Percentiles rank a stretch among this genome's conserved stretches.
Conservation (phyloP, 2,113 vertebrate genomes). For the Vanacampus margaritifer region DNA sequence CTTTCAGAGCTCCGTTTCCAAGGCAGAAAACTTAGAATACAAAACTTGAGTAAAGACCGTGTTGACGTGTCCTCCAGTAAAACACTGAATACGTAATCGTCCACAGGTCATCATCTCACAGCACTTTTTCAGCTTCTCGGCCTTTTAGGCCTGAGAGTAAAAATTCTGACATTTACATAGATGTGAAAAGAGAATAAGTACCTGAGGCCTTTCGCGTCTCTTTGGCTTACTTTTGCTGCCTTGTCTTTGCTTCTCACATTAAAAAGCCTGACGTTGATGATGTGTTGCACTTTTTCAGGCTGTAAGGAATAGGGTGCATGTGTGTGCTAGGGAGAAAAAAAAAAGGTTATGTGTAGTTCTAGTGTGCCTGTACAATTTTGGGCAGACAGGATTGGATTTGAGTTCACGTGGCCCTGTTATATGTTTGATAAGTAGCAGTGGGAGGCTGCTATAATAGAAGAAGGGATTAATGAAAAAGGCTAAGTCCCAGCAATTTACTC, state of each 20-base stretch:
- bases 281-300: conserved; percentile 15
- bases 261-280: conserved; percentile 24
- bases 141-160: conserved; percentile 30
- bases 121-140: conserved; percentile 41
- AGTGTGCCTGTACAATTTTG: background rate
- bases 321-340: background rate
- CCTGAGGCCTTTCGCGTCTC: conserved; percentile 34
- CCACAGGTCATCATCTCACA: conserved; percentile 25
- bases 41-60: conserved; percentile 14
- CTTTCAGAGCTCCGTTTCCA: conserved; percentile 40
- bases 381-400: background rate
- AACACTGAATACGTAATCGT: conserved; percentile 4
- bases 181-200: conserved; percentile 45
- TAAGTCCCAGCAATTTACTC: conserved; percentile 8
- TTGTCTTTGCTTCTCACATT: conserved; percentile 52
- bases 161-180: conserved; percentile 47
- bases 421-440: conserved; percentile 25
- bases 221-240: conserved; percentile 40
- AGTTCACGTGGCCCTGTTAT: conserved; percentile 9
- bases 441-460: background rate
- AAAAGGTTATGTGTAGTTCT: conserved; percentile 2
- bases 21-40: background rate
- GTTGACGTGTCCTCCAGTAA: conserved; percentile 8
- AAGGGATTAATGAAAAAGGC: conserved; percentile 22
- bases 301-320: background rate